Evolutionary conservation across 2,888 invertebrate genomes (phyloP).

Genomic region (Yponomeuta cagnagella): DNA sequence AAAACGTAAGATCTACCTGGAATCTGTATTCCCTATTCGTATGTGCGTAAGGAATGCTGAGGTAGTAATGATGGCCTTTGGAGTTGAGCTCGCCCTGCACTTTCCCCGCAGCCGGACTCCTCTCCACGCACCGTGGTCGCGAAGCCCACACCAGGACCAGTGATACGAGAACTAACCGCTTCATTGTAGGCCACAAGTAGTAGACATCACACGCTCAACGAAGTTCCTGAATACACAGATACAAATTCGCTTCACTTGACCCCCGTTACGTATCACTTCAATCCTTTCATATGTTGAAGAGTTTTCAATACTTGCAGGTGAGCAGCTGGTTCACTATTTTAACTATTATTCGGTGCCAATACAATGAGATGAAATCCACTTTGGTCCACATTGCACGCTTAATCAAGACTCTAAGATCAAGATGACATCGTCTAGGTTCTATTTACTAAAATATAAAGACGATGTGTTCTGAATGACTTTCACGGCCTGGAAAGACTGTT

Average conservation of each 20-base stretch:
- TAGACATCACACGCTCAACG: not conserved
- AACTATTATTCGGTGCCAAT: too few species aligned
- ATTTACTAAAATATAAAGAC: too few species aligned
- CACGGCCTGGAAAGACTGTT: too few species aligned
- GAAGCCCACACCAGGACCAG: not conserved
- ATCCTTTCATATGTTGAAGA: too few species aligned
- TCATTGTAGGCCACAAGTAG: not conserved
- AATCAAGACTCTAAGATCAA: too few species aligned
- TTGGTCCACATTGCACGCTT: too few species aligned
- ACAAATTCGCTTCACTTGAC: not conserved
- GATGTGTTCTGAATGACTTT: too few species aligned
- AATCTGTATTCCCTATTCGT: conserved; percentile 39
- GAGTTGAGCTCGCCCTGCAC: conserved; percentile 12
- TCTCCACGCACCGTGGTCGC: conserved; percentile 11
- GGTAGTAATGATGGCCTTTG: conserved; percentile 9
- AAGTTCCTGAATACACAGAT: not conserved
- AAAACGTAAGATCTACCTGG: conserved; percentile 32
- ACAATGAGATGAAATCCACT: too few species aligned
- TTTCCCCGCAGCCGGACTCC: not conserved
- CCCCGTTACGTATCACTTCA: too few species aligned
- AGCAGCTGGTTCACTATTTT: too few species aligned
- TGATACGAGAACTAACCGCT: conserved; percentile 10
- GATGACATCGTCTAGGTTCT: too few species aligned
- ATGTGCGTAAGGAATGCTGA: conserved; percentile 17
- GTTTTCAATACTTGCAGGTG: too few species aligned